These are phyloP conservation scores for Rhagoletis zephyria DNA, from an alignment of 1,140 invertebrate genomes.

Conservation along the genomic window DNA sequence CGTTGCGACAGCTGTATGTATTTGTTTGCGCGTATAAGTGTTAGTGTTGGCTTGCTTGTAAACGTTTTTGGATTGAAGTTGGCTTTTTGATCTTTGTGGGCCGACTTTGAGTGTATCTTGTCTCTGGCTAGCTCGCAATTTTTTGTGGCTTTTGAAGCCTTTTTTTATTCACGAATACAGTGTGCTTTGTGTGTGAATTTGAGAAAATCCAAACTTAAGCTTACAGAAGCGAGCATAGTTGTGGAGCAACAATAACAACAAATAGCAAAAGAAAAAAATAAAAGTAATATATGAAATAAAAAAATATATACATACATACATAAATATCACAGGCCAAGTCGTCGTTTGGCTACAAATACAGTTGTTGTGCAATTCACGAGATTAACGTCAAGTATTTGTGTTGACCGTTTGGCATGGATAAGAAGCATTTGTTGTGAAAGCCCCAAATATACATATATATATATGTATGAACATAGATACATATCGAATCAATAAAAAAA, in stretches of 20 bases:
- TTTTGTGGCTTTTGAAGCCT: not conserved
- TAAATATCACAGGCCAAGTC: constrained; percentile 6
- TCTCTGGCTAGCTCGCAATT: not conserved
- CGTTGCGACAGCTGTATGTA: not conserved
- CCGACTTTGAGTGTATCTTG: not conserved
- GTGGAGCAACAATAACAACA: not conserved
- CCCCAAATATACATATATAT: not conserved
- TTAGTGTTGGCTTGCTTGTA: constrained; percentile 16
- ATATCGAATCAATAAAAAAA: not conserved
- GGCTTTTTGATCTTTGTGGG: constrained; percentile 26
- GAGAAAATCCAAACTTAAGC: not conserved
- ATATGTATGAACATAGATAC: not conserved
- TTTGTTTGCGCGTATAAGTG: not conserved
- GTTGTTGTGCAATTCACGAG: constrained; percentile 30
- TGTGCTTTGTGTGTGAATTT: constrained; percentile 15
- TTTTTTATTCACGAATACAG: not conserved
- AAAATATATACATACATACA: not conserved
- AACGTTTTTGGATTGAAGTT: constrained; percentile 16
- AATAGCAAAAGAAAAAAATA: not conserved
- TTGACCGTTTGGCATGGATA: constrained; percentile 2
- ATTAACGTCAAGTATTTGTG: constrained; percentile 22
- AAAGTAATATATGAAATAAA: not conserved
- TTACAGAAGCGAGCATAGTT: not conserved
- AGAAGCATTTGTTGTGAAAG: not conserved
- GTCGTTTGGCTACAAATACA: constrained; percentile 18